Percentiles rank a stretch among this genome's conserved stretches.
Conservation (phyloP, 2,888 invertebrate genomes). For the Cosmopolites sordidus region DNA sequence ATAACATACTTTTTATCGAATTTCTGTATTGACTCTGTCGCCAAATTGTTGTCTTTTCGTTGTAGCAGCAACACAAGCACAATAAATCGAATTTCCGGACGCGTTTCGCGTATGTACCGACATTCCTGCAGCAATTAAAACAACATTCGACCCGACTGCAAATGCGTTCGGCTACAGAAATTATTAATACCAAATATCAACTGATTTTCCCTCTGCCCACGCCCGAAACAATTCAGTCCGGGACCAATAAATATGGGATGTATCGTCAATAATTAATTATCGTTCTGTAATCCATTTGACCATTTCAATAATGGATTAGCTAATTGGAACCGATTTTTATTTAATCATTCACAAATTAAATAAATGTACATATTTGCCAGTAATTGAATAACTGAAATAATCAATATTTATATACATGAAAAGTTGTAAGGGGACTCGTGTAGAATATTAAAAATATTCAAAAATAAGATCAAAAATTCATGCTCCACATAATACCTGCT, state of each 20-base stretch:
- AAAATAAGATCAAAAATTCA: too few species aligned
- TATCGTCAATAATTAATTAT: background rate
- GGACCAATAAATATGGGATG: background rate
- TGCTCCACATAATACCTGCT: too few species aligned
- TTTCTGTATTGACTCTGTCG: too few species aligned
- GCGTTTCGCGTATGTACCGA: background rate
- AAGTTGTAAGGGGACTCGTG: too few species aligned
- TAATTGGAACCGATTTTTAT: background rate
- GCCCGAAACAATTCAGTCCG: background rate
- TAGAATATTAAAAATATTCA: too few species aligned
- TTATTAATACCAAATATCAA: conserved; percentile 2
- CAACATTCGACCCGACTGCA: background rate
- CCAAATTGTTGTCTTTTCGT: too few species aligned
- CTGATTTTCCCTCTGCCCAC: background rate
- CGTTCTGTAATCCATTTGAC: background rate
- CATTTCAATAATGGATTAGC: conserved; percentile 1
- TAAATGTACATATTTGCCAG: too few species aligned
- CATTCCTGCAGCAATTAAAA: conserved; percentile 1
- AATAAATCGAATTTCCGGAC: too few species aligned
- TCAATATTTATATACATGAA: too few species aligned
- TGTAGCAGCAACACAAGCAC: too few species aligned
- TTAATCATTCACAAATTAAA: background rate
- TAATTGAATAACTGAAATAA: too few species aligned
- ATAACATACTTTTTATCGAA: too few species aligned
- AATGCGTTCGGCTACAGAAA: background rate